These are phyloP conservation scores for Drosophila repletoides DNA, from an alignment of 1,140 invertebrate genomes.

Conservation along the genomic window DNA sequence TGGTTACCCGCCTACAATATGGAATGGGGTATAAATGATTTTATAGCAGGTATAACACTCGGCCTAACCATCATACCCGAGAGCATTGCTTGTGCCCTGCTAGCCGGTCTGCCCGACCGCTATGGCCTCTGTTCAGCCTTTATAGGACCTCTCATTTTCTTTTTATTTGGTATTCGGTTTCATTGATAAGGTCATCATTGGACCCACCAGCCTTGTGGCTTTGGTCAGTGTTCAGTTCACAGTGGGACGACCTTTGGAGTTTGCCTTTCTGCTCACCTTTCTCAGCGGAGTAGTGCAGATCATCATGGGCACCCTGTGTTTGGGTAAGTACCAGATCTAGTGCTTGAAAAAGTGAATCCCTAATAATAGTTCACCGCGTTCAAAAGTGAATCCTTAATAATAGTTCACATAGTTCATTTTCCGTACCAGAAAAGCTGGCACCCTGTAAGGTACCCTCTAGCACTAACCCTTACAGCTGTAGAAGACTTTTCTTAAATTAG, in stretches of 20 bases:
- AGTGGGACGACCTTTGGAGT: slow-evolving; percentile 88
- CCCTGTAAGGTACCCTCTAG: too few relatives aligned
- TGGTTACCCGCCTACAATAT: slow-evolving; percentile 87
- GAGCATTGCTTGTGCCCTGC: slow-evolving; percentile 90
- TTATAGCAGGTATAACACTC: slow-evolving; percentile 90
- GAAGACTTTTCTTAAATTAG: too few relatives aligned
- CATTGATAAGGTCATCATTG: slow-evolving; percentile 95
- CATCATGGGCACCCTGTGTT: slow-evolving; percentile 85
- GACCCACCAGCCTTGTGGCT: slow-evolving; percentile 91
- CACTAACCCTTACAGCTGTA: too few relatives aligned
- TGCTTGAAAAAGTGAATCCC: not conserved
- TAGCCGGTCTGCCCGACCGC: slow-evolving; percentile 88
- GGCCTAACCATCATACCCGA: slow-evolving; percentile 93
- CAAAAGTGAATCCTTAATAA: too few relatives aligned
- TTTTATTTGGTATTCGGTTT: slow-evolving; percentile 95
- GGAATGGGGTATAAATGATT: slow-evolving; percentile 85
- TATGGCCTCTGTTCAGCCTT: slow-evolving; percentile 83
- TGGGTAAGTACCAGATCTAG: slow-evolving; percentile 72
- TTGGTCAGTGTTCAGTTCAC: slow-evolving; percentile 88
- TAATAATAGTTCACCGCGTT: too few relatives aligned
- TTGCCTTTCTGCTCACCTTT: slow-evolving; percentile 91
- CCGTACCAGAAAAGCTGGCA: too few relatives aligned
- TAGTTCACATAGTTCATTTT: too few relatives aligned
- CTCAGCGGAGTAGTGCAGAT: slow-evolving; percentile 90
- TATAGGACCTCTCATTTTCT: slow-evolving; percentile 90